Percentiles rank a stretch among this genome's conserved stretches.
phyloP scores from a whole-genome alignment of 2,113 vertebrate species.

The Neogobius melanostomus region DNA sequence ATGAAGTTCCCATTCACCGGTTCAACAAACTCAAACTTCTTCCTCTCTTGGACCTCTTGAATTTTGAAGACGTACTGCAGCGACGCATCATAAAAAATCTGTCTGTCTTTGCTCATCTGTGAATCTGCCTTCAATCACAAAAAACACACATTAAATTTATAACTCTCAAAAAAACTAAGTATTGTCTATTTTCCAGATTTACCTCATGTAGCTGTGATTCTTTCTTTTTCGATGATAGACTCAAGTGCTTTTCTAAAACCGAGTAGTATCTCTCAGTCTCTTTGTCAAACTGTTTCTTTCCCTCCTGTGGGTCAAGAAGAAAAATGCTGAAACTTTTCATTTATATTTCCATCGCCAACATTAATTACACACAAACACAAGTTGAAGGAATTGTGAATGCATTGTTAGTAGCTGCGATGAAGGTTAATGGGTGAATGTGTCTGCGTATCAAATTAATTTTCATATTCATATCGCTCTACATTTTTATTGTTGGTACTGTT shows the following conservation, averaged over 20 bases:
- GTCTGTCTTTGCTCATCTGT: slow-evolving; percentile 92
- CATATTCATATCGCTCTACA: no score
- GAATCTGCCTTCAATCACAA: slow-evolving; percentile 84
- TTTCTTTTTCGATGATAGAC: slow-evolving; percentile 96
- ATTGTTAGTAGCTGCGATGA: no score
- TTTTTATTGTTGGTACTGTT: no score
- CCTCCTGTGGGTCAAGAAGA: slow-evolving; percentile 79
- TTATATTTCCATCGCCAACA: no score
- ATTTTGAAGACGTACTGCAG: slow-evolving; percentile 98
- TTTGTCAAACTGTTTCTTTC: slow-evolving; percentile 99
- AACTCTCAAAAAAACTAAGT: background rate
- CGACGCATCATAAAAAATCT: slow-evolving; percentile 94
- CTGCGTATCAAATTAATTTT: no score
- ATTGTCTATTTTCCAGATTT: slow-evolving; percentile 39
- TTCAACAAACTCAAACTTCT: slow-evolving; percentile 99
- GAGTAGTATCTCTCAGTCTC: slow-evolving; percentile 98
- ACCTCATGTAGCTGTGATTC: slow-evolving; percentile 95
- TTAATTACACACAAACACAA: no score
- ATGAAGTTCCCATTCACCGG: slow-evolving; percentile 78
- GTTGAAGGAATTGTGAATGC: no score
- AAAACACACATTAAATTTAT: background rate
- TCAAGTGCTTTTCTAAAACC: slow-evolving; percentile 94
- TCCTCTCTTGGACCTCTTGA: slow-evolving; percentile 97
- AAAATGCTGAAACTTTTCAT: background rate
- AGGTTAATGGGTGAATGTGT: no score